These are phyloP conservation scores for Ditylenchus dipsaci DNA, from an alignment of 1,140 invertebrate genomes.

Conservation along the genomic window DNA sequence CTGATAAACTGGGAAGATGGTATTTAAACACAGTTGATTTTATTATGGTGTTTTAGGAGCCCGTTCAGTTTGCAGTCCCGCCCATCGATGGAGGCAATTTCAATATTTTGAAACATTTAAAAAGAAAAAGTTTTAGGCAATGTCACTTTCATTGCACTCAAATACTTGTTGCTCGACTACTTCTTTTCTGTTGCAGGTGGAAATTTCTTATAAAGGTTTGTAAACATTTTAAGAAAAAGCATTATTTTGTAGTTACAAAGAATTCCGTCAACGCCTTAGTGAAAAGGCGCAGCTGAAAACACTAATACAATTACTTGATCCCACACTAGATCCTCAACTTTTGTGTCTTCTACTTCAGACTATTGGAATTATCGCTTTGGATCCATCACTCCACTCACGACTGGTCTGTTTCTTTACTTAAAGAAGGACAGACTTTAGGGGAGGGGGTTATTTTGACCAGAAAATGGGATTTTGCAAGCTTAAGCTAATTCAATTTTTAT, in stretches of 20 bases:
- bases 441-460: no score
- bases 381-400: constrained; percentile 57
- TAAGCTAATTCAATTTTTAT: no score
- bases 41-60: not conserved
- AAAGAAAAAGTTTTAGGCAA: no score
- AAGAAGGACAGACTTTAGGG: no score
- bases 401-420: not conserved
- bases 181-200: constrained; percentile 65
- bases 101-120: no score
- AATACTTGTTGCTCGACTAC: constrained; percentile 65
- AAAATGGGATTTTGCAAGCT: no score
- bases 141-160: constrained; percentile 66
- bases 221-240: not conserved
- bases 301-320: constrained; percentile 51
- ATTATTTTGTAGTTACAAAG: constrained; percentile 38
- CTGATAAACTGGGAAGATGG: no score
- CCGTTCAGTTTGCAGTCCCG: constrained; percentile 47
- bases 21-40: no score
- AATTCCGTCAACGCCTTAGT: constrained; percentile 45
- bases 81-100: constrained; percentile 64
- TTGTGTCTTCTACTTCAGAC: constrained; percentile 69
- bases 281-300: constrained; percentile 50
- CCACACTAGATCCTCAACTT: constrained; percentile 64
- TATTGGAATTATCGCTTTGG: constrained; percentile 66
- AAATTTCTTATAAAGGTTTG: not conserved